Evolutionary conservation across 2,797 vertebrate species (phyloP), one percentile per base, ranked within the genome.

Genomic region (Eupleurogrammus muticus): DNA sequence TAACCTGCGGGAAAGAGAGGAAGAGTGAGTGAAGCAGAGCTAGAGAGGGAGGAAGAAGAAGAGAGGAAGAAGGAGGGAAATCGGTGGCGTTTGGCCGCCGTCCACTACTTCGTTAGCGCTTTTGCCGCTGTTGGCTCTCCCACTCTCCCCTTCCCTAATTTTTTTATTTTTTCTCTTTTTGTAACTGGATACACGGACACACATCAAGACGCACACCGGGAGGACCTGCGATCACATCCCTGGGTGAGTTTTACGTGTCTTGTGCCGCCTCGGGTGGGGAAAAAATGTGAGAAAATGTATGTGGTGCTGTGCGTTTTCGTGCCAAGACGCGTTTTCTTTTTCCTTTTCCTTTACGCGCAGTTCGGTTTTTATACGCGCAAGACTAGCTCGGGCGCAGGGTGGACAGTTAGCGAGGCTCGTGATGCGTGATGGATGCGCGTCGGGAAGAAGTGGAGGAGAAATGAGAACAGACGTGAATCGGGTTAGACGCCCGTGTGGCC

Each of bases 151-250:
- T n/a, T 70, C 17, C 8, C 16, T n/a, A n/a, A n/a, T 51, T 28
- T 3, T 49, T 61, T 20, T 64, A 80, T 84, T 80, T 28, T 28
- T 28, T 28, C 6, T 28, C 28, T 28, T 28, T 28, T 28, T 28
- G 28, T 28, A 28, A 74, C 81, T 79, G 89, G 88, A 92, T 90
- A 87, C 86, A 47, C 79, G 56, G 80, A 85, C 83, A 77, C 80
- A 70, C 75, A 77, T 23, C 77, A 23, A 72, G 69, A 85, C 75
- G 77, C 75, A 73, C 81, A 60, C 85, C 73, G 77, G 81, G 79
- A 86, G 88, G 88, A 90, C 78, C 87, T 76, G 87, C 85, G 90
- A 88, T 90, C 87, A 83, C 84, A 90, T n/a, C 86, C 88, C 92
- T 90, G 90, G 92, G 93, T 94, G 87, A 93, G 93, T 92, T 50